Conservation (phyloP, 2,888 invertebrate genomes). For the Drosophila nr. medialis region DNA sequence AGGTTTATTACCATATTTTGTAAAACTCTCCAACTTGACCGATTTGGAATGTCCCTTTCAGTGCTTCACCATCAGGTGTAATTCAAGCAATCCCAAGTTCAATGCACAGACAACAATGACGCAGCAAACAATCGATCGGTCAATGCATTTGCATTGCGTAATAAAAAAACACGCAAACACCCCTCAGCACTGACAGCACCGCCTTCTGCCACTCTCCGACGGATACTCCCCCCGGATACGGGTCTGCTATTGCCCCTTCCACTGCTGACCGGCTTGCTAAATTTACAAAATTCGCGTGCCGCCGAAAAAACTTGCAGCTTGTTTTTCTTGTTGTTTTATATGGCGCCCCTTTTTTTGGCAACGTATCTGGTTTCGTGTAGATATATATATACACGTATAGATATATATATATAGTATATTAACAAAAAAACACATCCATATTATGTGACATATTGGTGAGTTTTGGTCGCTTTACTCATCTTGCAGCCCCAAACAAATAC, state of each 20-base stretch:
- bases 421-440: constrained; percentile 32
- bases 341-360: constrained; percentile 21
- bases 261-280: constrained; percentile 48
- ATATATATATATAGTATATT: constrained; percentile 4
- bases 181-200: neutral
- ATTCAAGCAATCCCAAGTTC: constrained; percentile 51
- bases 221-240: neutral
- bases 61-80: neutral
- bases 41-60: constrained; percentile 1
- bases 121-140: constrained; percentile 56
- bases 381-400: neutral
- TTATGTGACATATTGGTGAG: constrained; percentile 56
- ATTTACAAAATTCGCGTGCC: constrained; percentile 61
- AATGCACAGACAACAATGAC: constrained; percentile 70
- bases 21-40: neutral
- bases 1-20: neutral
- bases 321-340: constrained; percentile 28
- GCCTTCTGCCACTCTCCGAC: neutral
- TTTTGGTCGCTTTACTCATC: constrained; percentile 52
- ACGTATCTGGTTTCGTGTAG: constrained; percentile 20
- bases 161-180: constrained; percentile 27
- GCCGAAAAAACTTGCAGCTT: constrained; percentile 21
- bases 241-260: neutral
- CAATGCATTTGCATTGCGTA: constrained; percentile 66
- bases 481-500: constrained; percentile 43